These are phyloP conservation scores for Rhinolophus sinicus DNA, from an alignment of 2,113 vertebrate genomes.

Conservation along the genomic window DNA sequence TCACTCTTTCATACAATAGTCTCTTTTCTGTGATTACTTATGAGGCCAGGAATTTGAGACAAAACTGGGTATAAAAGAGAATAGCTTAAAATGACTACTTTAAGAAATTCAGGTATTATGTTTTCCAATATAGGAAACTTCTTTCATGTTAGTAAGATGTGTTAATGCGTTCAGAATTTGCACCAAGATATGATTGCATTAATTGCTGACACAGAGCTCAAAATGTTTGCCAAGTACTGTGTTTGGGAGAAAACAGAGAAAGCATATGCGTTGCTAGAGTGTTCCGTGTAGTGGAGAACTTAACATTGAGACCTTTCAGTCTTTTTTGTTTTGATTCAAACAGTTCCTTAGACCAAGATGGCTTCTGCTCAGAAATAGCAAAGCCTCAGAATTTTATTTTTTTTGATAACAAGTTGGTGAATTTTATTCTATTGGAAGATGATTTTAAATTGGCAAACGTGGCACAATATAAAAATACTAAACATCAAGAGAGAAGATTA, in stretches of 20 bases:
- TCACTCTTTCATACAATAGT: not conserved
- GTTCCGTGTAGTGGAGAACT: not conserved
- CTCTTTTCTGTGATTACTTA: not conserved
- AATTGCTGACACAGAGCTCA: not conserved
- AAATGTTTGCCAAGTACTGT: not conserved
- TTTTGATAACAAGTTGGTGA: slow-evolving; percentile 8
- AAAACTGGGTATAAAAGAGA: not conserved
- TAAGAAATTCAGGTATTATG: not conserved
- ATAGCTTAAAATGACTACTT: not conserved
- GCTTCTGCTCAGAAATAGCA: not conserved
- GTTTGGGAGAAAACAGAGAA: not conserved
- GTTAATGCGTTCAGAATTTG: not conserved
- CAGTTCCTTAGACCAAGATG: not conserved
- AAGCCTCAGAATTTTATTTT: not conserved
- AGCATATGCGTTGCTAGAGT: not conserved
- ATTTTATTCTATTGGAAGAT: not conserved
- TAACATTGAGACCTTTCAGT: not conserved
- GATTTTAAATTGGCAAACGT: not conserved
- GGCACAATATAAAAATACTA: not conserved
- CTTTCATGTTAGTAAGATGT: not conserved
- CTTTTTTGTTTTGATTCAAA: not conserved
- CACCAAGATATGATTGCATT: not conserved
- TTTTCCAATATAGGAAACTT: not conserved
- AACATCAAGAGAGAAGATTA: not conserved
- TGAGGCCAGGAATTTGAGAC: slow-evolving; percentile 5